Conservation (phyloP, 2,113 vertebrate genomes). For the Barnardius zonarius region DNA sequence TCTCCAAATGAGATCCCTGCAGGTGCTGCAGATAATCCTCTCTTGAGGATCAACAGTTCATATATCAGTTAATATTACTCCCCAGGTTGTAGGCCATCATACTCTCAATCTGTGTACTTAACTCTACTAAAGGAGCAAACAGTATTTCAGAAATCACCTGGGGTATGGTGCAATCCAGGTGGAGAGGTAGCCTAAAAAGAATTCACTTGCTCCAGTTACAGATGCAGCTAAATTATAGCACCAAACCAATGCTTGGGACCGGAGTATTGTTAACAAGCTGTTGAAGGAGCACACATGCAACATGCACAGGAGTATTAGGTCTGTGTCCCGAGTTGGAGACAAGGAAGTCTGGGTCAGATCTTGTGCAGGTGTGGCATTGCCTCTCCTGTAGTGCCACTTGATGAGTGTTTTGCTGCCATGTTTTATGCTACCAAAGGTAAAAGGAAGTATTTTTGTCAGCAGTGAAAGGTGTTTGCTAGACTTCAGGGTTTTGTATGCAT, state of each 20-base stretch:
- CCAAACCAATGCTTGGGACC: not conserved
- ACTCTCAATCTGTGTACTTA: too few relatives aligned
- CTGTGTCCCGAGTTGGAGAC: not conserved
- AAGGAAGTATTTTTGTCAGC: not conserved
- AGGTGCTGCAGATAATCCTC: not conserved
- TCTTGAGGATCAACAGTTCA: not conserved
- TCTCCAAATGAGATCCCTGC: not conserved
- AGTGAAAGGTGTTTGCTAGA: not conserved
- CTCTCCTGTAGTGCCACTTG: not conserved
- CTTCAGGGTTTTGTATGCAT: not conserved
- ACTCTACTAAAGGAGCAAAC: not conserved
- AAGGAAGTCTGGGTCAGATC: not conserved
- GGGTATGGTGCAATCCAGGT: not conserved
- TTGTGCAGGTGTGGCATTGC: not conserved
- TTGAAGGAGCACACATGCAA: not conserved
- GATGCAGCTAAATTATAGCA: not conserved
- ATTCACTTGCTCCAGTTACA: not conserved
- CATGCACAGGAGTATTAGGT: accelerated
- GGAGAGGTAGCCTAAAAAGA: not conserved
- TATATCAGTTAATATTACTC: not conserved
- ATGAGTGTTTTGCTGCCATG: not conserved
- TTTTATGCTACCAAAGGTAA: not conserved
- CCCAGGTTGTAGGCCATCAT: accelerated
- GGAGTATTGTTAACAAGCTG: accelerated
- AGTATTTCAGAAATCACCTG: not conserved